These are phyloP conservation scores for Papilio xuthus DNA, from an alignment of 1,140 invertebrate species.

Conservation along the genomic window DNA sequence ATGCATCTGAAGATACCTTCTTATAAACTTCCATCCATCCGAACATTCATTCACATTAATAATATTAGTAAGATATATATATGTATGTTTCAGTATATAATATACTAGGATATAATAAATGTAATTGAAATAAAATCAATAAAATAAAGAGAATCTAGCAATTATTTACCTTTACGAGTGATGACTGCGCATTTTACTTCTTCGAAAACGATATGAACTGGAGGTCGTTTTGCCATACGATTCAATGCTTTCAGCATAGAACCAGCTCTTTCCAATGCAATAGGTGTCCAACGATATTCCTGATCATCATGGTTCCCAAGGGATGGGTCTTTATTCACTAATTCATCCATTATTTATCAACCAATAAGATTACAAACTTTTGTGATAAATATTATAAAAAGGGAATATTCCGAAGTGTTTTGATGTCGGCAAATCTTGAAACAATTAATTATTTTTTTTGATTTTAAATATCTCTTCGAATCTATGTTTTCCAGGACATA, in stretches of 20 bases:
- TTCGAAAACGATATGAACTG: slow-evolving; percentile 85
- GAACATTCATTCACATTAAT: too few species aligned
- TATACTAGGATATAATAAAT: neutral
- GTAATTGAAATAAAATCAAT: neutral
- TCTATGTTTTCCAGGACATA: neutral
- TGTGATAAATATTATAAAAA: too few species aligned
- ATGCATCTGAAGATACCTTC: too few species aligned
- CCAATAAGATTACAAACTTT: neutral
- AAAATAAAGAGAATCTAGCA: neutral
- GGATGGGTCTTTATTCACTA: neutral
- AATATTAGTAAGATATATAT: too few species aligned
- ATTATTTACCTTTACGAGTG: slow-evolving; percentile 65
- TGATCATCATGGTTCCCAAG: slow-evolving; percentile 30
- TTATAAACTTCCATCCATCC: too few species aligned
- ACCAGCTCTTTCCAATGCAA: slow-evolving; percentile 72
- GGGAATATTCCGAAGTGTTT: too few species aligned
- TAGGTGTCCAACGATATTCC: slow-evolving; percentile 71
- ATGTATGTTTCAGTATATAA: too few species aligned
- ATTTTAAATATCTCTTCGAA: neutral
- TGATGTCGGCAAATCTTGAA: too few species aligned
- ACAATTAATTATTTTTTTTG: too few species aligned
- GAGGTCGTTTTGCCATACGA: slow-evolving; percentile 78
- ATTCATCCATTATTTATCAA: neutral
- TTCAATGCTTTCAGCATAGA: slow-evolving; percentile 77
- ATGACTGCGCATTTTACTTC: slow-evolving; percentile 84